Evolutionary conservation across 2,888 invertebrate species (phyloP).

Genomic region (Pandemis cinnamomeana): DNA sequence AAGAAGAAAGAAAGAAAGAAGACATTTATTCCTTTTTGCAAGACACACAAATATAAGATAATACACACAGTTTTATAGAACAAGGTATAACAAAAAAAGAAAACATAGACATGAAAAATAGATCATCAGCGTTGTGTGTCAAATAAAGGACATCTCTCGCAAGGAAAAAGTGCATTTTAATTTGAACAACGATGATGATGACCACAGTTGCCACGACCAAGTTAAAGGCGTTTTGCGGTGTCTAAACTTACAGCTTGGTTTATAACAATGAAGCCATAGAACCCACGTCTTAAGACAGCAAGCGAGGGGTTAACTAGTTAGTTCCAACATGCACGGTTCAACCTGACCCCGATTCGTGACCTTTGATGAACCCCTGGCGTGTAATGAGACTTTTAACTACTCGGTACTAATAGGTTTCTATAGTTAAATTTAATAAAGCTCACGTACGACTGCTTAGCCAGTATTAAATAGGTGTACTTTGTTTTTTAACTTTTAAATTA

Average conservation of each 20-base stretch:
- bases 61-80: no score
- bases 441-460: background rate
- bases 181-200: no score
- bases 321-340: background rate
- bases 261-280: background rate
- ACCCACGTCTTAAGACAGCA: background rate
- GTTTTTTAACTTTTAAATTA: no score
- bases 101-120: no score
- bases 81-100: no score
- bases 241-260: background rate
- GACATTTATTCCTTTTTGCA: no score
- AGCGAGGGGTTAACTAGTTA: constrained; percentile 11
- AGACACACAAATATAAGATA: no score
- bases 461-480: no score
- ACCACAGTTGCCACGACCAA: background rate
- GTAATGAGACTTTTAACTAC: background rate
- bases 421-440: background rate
- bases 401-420: background rate
- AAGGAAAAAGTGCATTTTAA: no score
- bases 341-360: constrained; percentile 5
- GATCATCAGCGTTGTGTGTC: no score
- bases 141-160: no score
- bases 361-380: background rate
- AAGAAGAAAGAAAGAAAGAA: no score
- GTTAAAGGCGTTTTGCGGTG: background rate